phyloP scores from a whole-genome alignment of 1,140 invertebrate genomes.

The Scaptomyza graminum region DNA sequence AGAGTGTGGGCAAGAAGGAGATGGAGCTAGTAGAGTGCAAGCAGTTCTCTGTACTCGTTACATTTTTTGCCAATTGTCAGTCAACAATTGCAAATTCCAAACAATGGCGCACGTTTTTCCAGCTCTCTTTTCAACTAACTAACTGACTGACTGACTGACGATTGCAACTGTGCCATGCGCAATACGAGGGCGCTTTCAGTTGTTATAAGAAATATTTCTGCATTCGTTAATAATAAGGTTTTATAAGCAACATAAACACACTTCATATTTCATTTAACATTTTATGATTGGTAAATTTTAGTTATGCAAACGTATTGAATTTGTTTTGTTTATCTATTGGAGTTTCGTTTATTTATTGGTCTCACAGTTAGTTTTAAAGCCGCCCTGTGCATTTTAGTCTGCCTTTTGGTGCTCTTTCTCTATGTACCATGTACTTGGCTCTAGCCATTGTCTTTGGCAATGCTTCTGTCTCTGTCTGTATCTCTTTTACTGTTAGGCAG shows the following conservation, averaged over 20 bases:
- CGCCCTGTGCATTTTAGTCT: constrained; percentile 29
- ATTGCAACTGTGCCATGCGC: constrained; percentile 72
- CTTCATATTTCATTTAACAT: no score
- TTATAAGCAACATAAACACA: neutral
- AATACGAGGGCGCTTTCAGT: constrained; percentile 23
- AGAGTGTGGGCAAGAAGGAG: neutral
- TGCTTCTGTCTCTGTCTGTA: constrained; percentile 46
- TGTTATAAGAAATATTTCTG: neutral
- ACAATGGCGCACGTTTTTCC: constrained; percentile 75
- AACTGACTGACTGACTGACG: constrained; percentile 60
- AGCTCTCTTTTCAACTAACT: constrained; percentile 48
- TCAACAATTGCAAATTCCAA: constrained; percentile 71
- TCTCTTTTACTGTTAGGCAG: constrained; percentile 58
- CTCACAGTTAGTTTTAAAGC: neutral
- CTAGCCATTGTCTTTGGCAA: constrained; percentile 68
- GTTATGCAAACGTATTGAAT: neutral
- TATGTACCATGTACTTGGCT: constrained; percentile 55
- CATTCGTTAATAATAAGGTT: neutral
- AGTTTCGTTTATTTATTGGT: neutral
- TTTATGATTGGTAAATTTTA: neutral
- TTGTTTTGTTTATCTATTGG: neutral
- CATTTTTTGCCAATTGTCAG: constrained; percentile 74
- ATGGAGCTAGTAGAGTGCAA: neutral
- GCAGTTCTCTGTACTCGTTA: constrained; percentile 38
- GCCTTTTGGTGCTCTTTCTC: constrained; percentile 30